Base-by-base conservation (phyloP, 2,113 vertebrate genomes). In the Pseudorhombus dupliciocellatus region DNA sequence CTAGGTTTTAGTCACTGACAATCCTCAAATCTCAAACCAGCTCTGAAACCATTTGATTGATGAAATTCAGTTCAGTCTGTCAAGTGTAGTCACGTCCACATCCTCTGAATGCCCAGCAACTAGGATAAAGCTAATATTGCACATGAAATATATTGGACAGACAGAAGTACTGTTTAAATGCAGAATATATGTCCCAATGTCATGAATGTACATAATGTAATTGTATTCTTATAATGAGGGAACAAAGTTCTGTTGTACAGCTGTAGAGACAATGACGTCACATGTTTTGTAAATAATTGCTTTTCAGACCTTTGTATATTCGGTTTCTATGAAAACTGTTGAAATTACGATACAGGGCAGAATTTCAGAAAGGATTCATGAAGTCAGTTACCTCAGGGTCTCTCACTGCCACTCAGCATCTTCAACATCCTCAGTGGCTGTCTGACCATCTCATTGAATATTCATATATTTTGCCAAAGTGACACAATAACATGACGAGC, bases 301-400 rank as follows among this genome's bases (percentile, higher is more conserved):
- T 77, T 68, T 76, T 57, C 1, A 1, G 59, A 37, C 59, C 77
- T 85, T 81, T 88, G 70, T 86, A 87, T 70, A 83, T 86, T 68
- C 75, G 30, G 21, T 77, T n/a, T n/a, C n/a, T 69, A 44, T 48
- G 16, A 20, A 8, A 48, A 24, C 9, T 58, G 46, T 66, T 77
- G 44, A 77, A 53, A 70, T 44, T 16, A 20, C 28, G 80, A 79
- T 80, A 84, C 79, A 84, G 48, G 5, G 20, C 7, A 57, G 18
- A 31, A 31, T 58, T 58, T 58, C 1, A 58, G 6, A 28, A 56
- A 31, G 8, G 1, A n/a, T 31, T 3, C 8, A 30, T 56, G 26
- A 56, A 56, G 12, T 12, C n/a, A n/a, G 26, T n/a, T 16, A 42
- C 5, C 40, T 16, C 40, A 42, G 40, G 14, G 40, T 40, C 37